Percentiles rank a stretch among this genome's conserved stretches.
Evolutionary conservation across 2,797 vertebrate species (phyloP).

Genomic region (Luscinia megarhynchos): DNA sequence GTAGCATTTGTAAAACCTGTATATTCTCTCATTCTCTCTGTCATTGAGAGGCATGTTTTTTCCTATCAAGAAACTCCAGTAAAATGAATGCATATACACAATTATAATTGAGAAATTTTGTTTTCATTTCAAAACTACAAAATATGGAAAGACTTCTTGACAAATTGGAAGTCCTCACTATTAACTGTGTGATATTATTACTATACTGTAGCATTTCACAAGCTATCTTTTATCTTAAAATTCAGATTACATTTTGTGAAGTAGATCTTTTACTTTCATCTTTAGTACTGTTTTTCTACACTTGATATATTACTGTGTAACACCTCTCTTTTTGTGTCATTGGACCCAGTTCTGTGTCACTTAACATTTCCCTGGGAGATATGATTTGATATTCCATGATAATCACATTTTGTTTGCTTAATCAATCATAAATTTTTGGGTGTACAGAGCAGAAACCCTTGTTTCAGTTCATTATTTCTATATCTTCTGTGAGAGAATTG

Average conservation of each 20-base stretch:
- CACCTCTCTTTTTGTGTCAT: neutral
- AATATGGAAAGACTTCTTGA: neutral
- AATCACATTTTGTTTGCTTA: neutral
- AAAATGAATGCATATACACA: neutral
- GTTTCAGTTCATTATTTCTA: neutral
- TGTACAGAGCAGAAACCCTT: neutral
- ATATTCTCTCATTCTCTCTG: neutral
- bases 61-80: neutral
- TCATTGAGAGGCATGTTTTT: neutral
- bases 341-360: neutral
- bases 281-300: neutral
- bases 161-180: neutral
- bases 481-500: neutral
- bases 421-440: neutral
- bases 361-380: neutral
- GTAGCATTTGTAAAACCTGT: neutral
- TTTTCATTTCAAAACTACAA: neutral
- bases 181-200: neutral
- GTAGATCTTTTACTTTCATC: neutral
- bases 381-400: neutral
- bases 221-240: neutral
- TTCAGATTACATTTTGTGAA: neutral
- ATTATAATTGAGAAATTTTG: neutral
- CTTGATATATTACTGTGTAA: neutral
- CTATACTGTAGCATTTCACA: neutral